Conservation (phyloP, 2,113 vertebrate genomes). For the Camarhynchus parvulus region DNA sequence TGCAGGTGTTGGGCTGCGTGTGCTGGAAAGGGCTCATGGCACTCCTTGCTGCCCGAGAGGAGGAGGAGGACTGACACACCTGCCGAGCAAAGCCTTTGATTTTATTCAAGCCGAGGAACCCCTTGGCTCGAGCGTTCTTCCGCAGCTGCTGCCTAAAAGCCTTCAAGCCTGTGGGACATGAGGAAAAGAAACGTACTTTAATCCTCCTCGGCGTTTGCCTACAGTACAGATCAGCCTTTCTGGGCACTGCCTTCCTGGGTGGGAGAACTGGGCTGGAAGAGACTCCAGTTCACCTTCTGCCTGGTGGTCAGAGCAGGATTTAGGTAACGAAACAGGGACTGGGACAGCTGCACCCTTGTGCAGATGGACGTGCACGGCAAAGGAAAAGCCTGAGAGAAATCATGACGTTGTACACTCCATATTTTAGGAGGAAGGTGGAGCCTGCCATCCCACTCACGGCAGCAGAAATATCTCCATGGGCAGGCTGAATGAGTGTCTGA, state of each 20-base stretch:
- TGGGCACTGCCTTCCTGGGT: not conserved
- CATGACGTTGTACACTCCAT: not conserved
- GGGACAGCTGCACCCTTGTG: not conserved
- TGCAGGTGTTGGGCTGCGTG: conserved; percentile 61
- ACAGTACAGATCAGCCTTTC: not conserved
- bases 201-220: not conserved
- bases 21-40: conserved; percentile 77
- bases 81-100: conserved; percentile 93
- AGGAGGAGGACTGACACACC: conserved; percentile 80
- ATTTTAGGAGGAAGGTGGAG: not conserved
- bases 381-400: not conserved
- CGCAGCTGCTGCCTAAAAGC: conserved; percentile 95
- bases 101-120: conserved; percentile 93
- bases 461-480: not conserved
- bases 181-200: not conserved
- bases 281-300: not conserved
- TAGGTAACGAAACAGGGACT: not conserved
- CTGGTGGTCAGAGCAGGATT: not conserved
- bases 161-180: conserved; percentile 84
- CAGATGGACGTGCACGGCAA: not conserved
- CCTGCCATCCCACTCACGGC: not conserved
- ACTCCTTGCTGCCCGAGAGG: conserved; percentile 80
- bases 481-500: not conserved
- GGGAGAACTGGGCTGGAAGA: not conserved
- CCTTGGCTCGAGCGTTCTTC: conserved; percentile 90